Evolutionary conservation across 2,888 invertebrate species (phyloP).

Genomic region (Parasteatoda lunata): DNA sequence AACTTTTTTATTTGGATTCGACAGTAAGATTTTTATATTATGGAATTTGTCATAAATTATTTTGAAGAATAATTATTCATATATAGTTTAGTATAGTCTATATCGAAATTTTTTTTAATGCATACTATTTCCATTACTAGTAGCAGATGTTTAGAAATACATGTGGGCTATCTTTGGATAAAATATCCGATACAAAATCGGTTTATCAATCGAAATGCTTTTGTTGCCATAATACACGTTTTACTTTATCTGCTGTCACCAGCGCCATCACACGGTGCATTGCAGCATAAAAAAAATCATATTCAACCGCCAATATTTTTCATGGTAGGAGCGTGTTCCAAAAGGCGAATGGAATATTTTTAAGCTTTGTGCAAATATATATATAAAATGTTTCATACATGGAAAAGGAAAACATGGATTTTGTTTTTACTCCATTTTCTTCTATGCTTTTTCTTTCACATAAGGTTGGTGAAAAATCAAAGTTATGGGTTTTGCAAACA

Average conservation of each 20-base stretch:
- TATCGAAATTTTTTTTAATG: too few species aligned
- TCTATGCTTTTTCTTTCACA: conserved; percentile 7
- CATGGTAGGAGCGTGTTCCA: conserved; percentile 26
- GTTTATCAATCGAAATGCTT: not conserved
- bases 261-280: conserved; percentile 35
- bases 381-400: conserved; percentile 23
- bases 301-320: conserved; percentile 35
- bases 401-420: conserved; percentile 35
- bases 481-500: conserved; percentile 59
- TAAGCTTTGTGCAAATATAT: conserved; percentile 44
- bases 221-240: conserved; percentile 15
- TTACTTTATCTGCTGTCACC: conserved; percentile 41
- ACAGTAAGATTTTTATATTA: too few species aligned
- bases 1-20: too few species aligned
- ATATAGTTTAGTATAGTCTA: too few species aligned
- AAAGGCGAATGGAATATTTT: conserved; percentile 47
- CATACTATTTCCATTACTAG: too few species aligned
- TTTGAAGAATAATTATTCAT: too few species aligned
- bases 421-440: conserved; percentile 38
- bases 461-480: conserved; percentile 38
- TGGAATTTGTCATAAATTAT: too few species aligned
- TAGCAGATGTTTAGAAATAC: too few species aligned
- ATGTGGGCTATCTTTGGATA: too few species aligned
- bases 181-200: not conserved
- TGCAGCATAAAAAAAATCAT: conserved; percentile 19